Evolutionary conservation across 2,888 invertebrate genomes (phyloP).

Genomic region (Digitonthophagus gazella): DNA sequence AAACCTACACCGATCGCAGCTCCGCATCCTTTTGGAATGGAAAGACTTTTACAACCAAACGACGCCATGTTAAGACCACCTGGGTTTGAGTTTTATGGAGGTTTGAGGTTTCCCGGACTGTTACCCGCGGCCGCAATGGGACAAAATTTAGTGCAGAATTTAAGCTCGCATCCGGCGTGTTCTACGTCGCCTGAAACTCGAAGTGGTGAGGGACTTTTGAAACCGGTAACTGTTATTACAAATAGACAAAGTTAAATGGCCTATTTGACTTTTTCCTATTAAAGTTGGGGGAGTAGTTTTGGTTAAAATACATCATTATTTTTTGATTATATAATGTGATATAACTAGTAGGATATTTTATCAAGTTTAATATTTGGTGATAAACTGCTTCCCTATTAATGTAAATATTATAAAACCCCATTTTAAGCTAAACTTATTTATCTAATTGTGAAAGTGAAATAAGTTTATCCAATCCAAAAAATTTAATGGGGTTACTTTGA

Average conservation of each 20-base stretch:
- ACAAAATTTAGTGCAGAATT: conserved; percentile 44
- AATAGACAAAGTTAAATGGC: conserved; percentile 35
- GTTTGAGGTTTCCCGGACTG: conserved; percentile 52
- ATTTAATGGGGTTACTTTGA: no score
- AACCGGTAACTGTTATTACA: conserved; percentile 50
- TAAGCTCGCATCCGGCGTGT: conserved; percentile 36
- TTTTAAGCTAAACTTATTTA: no score
- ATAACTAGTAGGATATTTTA: no score
- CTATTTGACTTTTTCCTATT: no score
- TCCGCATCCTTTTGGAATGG: conserved; percentile 50
- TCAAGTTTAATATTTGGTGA: no score
- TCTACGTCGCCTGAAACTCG: conserved; percentile 47
- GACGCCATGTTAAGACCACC: conserved; percentile 53
- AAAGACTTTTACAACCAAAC: conserved; percentile 44
- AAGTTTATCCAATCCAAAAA: no score
- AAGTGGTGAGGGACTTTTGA: conserved; percentile 42
- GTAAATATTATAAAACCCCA: no score
- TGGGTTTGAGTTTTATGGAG: conserved; percentile 54
- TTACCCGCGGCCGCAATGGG: conserved; percentile 45
- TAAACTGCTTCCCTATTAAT: no score
- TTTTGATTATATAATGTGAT: no score
- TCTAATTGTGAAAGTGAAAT: no score
- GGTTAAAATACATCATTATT: no score
- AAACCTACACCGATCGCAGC: conserved; percentile 58
- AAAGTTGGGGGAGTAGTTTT: no score